phyloP scores from a whole-genome alignment of 2,113 vertebrate genomes.

The Colistium nudipinnis region DNA sequence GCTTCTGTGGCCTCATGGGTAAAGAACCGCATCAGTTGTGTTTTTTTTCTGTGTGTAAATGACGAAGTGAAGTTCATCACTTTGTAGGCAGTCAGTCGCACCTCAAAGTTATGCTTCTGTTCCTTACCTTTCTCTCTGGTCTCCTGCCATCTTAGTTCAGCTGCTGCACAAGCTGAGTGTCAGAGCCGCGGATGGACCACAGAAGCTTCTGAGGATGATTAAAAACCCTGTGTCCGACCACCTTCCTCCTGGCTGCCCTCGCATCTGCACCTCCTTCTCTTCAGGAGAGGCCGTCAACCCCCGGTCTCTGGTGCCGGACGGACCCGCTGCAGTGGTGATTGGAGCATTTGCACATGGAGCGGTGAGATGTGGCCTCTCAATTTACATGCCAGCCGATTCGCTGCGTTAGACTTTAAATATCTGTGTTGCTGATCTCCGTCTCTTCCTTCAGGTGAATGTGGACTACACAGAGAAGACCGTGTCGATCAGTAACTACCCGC shows the following conservation, averaged over 20 bases:
- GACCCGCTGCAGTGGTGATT: constrained; percentile 89
- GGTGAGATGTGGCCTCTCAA: constrained; percentile 83
- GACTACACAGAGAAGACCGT: constrained; percentile 93
- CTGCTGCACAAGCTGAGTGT: constrained; percentile 96
- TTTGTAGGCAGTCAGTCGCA: not conserved
- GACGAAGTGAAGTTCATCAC: not conserved
- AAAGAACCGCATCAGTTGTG: constrained; percentile 41
- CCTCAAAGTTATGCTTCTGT: not conserved
- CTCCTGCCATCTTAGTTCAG: constrained; percentile 85
- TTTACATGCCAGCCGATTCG: not conserved
- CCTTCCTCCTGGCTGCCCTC: constrained; percentile 91
- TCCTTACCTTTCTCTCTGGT: constrained; percentile 6
- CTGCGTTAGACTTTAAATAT: not conserved
- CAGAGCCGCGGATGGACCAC: constrained; percentile 93
- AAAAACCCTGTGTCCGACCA: constrained; percentile 96
- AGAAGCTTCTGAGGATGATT: constrained; percentile 93
- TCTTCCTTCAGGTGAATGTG: constrained; percentile 84
- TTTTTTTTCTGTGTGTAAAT: not conserved
- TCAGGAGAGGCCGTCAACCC: constrained; percentile 77
- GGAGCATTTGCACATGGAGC: constrained; percentile 96
- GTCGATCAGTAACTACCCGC: constrained; percentile 97
- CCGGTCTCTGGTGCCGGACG: constrained; percentile 85
- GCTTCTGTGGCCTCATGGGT: constrained; percentile 99
- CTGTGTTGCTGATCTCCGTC: constrained; percentile 2
- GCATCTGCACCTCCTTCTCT: constrained; percentile 89